Conservation (phyloP, 2,797 vertebrate genomes). For the Gymnothorax javanicus region DNA sequence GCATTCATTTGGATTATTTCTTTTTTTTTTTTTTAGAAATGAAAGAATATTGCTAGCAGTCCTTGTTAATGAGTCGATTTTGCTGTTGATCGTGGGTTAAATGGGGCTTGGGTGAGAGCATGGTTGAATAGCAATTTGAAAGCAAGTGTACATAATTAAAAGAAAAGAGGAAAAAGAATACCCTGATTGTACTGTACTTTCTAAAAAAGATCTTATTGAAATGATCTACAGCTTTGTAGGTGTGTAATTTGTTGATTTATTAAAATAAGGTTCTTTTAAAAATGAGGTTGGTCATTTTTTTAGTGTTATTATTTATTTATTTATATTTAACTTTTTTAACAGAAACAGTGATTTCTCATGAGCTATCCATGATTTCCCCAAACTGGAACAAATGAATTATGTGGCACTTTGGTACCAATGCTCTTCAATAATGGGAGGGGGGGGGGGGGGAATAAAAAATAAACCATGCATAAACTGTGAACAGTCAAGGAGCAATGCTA, state of each 20-base stretch:
- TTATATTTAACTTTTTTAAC: too few species aligned
- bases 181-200: conserved; percentile 82
- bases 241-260: conserved; percentile 73
- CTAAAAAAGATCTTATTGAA: conserved; percentile 68
- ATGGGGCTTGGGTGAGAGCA: conserved; percentile 23
- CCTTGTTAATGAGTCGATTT: conserved; percentile 63
- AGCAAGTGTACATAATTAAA: conserved; percentile 74
- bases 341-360: neutral
- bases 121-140: conserved; percentile 58
- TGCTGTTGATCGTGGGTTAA: conserved; percentile 59
- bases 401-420: neutral
- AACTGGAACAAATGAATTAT: neutral
- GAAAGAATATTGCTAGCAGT: conserved; percentile 52
- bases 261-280: conserved; percentile 68
- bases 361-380: neutral
- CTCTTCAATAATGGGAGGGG: neutral
- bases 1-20: conserved; percentile 32
- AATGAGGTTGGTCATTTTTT: conserved; percentile 25
- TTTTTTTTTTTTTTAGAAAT: conserved; percentile 46
- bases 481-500: neutral
- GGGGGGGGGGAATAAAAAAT: neutral
- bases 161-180: conserved; percentile 62
- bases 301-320: too few species aligned
- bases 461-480: neutral
- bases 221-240: conserved; percentile 78